phyloP scores from a whole-genome alignment of 1,140 invertebrate genomes.

The Neodiprion lecontei region DNA sequence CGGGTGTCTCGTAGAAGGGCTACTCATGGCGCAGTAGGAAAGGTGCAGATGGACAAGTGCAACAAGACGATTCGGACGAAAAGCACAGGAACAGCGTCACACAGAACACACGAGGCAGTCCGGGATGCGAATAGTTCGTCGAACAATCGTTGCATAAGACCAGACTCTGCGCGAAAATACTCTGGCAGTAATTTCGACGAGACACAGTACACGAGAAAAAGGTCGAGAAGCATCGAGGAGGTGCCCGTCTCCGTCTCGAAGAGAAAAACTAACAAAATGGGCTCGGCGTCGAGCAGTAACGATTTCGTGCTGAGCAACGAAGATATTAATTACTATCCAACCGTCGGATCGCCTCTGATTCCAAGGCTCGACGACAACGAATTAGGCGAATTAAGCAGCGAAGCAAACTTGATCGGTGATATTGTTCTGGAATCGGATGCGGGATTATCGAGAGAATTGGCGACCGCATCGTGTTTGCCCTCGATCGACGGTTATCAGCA shows the following conservation, averaged over 20 bases:
- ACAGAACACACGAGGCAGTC: background rate
- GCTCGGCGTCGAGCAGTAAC: background rate
- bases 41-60: background rate
- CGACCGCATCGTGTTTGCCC: background rate
- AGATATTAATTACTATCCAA: no score
- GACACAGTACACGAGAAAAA: constrained; percentile 20
- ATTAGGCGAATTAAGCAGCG: background rate
- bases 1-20: background rate
- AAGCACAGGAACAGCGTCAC: background rate
- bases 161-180: no score
- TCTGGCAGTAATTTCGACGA: background rate
- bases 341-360: no score
- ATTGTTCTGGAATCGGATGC: no score
- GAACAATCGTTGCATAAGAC: background rate
- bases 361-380: background rate
- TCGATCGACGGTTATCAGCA: constrained; percentile 30
- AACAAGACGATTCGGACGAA: background rate
- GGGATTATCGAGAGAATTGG: no score
- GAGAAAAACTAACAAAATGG: constrained; percentile 18
- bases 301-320: background rate
- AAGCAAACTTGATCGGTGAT: no score
- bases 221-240: constrained; percentile 32
- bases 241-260: constrained; percentile 15
- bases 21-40: background rate
- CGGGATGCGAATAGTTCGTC: background rate